phyloP scores from a whole-genome alignment of 2,113 vertebrate species.

The Cryptomyrus ogoouensis region DNA sequence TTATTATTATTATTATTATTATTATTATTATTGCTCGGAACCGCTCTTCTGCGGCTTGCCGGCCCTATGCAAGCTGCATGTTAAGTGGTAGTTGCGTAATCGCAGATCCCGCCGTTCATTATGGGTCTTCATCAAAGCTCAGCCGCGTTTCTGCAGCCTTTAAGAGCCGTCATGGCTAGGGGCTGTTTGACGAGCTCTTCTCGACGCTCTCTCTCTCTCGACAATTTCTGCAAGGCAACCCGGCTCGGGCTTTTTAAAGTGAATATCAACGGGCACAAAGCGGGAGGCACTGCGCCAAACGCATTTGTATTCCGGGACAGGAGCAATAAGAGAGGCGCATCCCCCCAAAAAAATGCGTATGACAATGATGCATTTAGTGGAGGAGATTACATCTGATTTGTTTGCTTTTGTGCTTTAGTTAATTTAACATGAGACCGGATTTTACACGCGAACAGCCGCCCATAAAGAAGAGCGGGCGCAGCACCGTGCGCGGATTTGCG shows the following conservation, averaged over 20 bases:
- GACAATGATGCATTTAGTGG: background rate
- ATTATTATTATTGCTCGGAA: background rate
- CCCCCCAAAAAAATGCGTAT: background rate
- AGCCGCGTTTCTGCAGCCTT: background rate
- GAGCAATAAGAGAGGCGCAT: background rate
- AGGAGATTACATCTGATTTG: background rate
- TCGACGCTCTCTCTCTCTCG: background rate
- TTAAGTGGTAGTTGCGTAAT: conserved; percentile 15
- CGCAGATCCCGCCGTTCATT: background rate
- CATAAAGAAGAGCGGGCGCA: background rate
- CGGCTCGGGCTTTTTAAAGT: background rate
- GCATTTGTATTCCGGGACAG: background rate
- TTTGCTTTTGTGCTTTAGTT: background rate
- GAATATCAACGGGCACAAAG: background rate
- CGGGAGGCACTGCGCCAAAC: background rate
- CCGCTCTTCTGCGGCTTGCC: conserved; percentile 9
- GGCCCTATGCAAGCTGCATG: conserved; percentile 10
- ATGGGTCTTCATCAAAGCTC: background rate
- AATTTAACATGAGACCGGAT: background rate
- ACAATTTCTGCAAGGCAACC: background rate
- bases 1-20: background rate
- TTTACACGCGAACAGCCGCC: background rate
- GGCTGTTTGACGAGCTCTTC: conserved; percentile 6
- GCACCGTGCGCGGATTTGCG: conserved; percentile 6
- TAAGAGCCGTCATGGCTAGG: background rate